Conservation (phyloP, 2,888 invertebrate genomes). For the Harpagoxenus sublaevis region DNA sequence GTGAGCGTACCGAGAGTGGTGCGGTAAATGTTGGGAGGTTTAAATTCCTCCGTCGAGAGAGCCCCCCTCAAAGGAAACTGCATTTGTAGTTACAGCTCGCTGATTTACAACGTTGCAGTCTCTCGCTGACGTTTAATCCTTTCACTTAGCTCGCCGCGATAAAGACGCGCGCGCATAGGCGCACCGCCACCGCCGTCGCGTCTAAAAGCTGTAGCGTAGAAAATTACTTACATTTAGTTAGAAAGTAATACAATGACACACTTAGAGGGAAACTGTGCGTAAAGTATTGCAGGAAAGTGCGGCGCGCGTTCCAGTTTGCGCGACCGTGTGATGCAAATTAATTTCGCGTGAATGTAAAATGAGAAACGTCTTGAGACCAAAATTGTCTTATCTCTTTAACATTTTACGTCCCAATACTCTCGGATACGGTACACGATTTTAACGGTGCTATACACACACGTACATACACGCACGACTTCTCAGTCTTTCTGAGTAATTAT, state of each 20-base stretch:
- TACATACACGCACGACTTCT: not conserved
- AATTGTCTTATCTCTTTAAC: not conserved
- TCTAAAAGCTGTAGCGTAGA: slow-evolving; percentile 41
- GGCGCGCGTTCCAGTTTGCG: slow-evolving; percentile 27
- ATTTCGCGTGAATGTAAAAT: slow-evolving; percentile 7
- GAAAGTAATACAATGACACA: slow-evolving; percentile 57
- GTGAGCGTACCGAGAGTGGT: slow-evolving; percentile 1
- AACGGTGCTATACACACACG: not conserved
- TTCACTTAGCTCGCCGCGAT: slow-evolving; percentile 53
- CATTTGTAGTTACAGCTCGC: slow-evolving; percentile 52
- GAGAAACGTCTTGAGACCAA: not conserved
- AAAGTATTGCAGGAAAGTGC: slow-evolving; percentile 46
- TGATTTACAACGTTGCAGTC: slow-evolving; percentile 54
- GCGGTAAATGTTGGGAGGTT: slow-evolving; percentile 44
- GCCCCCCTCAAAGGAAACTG: slow-evolving; percentile 43
- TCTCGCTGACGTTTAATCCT: slow-evolving; percentile 55
- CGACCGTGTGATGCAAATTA: slow-evolving; percentile 28
- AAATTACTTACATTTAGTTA: slow-evolving; percentile 55
- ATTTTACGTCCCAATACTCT: not conserved
- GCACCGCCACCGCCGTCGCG: not conserved
- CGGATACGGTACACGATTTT: not conserved
- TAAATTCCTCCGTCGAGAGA: slow-evolving; percentile 47
- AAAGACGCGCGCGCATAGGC: slow-evolving; percentile 49
- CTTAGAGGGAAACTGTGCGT: slow-evolving; percentile 42
- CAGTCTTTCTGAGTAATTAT: not conserved